Percentiles rank a stretch among this genome's conserved stretches.
Evolutionary conservation across 2,797 vertebrate genomes (phyloP).

Genomic region (Cuculus canorus): DNA sequence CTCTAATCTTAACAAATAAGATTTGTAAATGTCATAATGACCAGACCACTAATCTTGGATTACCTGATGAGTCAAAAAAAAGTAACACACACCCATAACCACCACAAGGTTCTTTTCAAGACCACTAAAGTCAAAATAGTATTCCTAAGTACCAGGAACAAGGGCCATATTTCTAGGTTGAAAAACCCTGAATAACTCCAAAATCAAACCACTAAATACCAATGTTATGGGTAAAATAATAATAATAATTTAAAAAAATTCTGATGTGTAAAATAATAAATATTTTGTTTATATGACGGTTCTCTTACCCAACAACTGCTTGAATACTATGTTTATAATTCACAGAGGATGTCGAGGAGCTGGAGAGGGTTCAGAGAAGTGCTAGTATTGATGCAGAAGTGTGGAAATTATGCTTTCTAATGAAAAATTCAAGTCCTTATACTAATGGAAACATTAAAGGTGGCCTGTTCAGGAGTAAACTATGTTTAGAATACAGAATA

Average conservation of each 20-base stretch:
- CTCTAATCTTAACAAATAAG: background rate
- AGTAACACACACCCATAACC: accelerated
- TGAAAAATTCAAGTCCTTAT: background rate
- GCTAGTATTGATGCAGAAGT: background rate
- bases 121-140: background rate
- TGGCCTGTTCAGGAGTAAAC: background rate
- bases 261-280: background rate
- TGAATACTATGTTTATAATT: background rate
- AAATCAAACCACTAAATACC: background rate
- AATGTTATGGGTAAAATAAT: background rate
- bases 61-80: background rate
- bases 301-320: background rate
- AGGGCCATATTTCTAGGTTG: background rate
- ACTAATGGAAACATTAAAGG: background rate
- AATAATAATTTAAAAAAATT: background rate
- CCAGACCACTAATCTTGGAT: background rate
- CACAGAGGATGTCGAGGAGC: background rate
- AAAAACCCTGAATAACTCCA: background rate
- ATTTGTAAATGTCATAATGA: background rate
- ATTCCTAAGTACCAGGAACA: background rate
- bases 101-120: background rate
- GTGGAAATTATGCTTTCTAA: background rate
- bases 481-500: background rate
- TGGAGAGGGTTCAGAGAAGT: background rate
- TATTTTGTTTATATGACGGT: background rate